Evolutionary conservation across 2,113 vertebrate species (phyloP).

Genomic region (Triplophysa siluroides): DNA sequence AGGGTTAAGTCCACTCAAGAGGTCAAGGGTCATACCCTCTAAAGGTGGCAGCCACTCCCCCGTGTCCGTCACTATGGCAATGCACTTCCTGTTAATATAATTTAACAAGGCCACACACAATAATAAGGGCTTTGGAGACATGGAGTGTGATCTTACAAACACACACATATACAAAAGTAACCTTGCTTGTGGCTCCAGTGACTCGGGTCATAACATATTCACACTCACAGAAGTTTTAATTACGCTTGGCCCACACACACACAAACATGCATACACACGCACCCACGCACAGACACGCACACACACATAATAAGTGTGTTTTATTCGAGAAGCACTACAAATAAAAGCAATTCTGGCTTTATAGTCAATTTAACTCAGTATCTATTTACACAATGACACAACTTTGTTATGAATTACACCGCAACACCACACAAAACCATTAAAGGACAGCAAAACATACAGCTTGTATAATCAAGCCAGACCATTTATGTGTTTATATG

Average conservation of each 20-base stretch:
- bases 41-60: constrained; percentile 38
- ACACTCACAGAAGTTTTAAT: constrained; percentile 16
- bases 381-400: constrained; percentile 9
- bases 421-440: not conserved
- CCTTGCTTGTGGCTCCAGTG: not conserved
- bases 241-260: not conserved
- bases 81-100: constrained; percentile 44
- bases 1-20: not conserved
- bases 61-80: constrained; percentile 34
- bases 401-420: not conserved
- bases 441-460: constrained; percentile 1
- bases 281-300: not conserved
- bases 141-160: not conserved
- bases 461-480: constrained; percentile 17
- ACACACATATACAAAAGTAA: constrained; percentile 5
- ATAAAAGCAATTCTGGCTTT: constrained; percentile 6
- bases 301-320: not conserved
- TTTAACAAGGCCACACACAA: constrained; percentile 49
- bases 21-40: constrained; percentile 32
- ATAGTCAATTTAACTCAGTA: constrained; percentile 1
- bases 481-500: constrained; percentile 36
- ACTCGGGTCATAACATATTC: constrained; percentile 29
- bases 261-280: too few relatives aligned
- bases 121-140: constrained; percentile 27
- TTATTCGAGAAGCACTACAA: not conserved